Evolutionary conservation across 1,140 invertebrate species (phyloP), one percentile per base, ranked within the genome.

Genomic region (Scaptomyza montana): DNA sequence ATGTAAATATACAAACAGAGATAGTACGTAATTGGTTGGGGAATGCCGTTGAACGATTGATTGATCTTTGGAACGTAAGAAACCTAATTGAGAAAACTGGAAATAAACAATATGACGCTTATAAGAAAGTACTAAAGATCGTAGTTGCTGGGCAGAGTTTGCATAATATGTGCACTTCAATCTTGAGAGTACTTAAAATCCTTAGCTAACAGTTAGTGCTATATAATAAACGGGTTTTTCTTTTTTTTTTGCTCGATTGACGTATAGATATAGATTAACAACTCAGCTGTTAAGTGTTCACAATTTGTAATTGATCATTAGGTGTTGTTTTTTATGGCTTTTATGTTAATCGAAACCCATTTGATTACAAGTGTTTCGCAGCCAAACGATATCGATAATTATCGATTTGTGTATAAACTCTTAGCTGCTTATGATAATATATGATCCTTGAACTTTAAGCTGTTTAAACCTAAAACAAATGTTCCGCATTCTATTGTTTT

Each of bases 1-100:
- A 25, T 25, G 3, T 33, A 50, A 8, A 43, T 16, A 13, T 30
- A 21, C 33, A 41, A 28, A 33, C 57, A 66, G 69, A 66, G 69
- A 72, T 67, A 67, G 49, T 60, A 67, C 69, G 55, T 67, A 67
- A 72, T 72, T 72, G 69, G 60, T 55, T 72, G 69, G 69, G 69
- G 69, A 72, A 72, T 72, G 55, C 69, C 69, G 43, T 67, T 43
- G 69, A 33, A 49, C 55, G 55, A 12, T 67, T 13, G 69, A 67
- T 54, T 67, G 63, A 72, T 60, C 63, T 39, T 45, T 67, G 16
- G 30, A 53, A 39, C 39, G 68, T 51, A 72, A 39, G 55, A 72
- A 72, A 72, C 41, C 39, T 67, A 39, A 60, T 67, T 62, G 49
- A 54, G 2, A 4, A 49, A 55, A 54, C 67, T 69, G 41, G 59